These are phyloP conservation scores for Iselma pallidipennis DNA, from an alignment of 2,888 invertebrate genomes.

Conservation along the genomic window DNA sequence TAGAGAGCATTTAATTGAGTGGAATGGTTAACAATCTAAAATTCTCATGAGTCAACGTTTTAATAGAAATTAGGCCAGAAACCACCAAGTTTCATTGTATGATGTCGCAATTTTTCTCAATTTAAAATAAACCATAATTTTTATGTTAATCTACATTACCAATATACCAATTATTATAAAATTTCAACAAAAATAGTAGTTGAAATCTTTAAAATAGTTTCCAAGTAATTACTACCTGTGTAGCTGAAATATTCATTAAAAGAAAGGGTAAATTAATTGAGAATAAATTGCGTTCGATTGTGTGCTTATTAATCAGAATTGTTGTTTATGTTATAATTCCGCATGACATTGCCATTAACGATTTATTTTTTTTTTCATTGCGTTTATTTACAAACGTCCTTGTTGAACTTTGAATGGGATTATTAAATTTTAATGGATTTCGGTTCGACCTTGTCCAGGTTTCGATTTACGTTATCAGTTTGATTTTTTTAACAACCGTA, in stretches of 20 bases:
- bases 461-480: background rate
- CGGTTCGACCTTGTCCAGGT: background rate
- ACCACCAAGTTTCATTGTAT: constrained; percentile 2
- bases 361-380: background rate
- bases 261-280: too few species aligned
- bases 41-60: constrained; percentile 20
- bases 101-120: background rate
- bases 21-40: constrained; percentile 24
- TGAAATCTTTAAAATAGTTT: too few species aligned
- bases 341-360: background rate
- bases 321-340: background rate
- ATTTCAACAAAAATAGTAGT: too few species aligned
- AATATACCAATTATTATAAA: too few species aligned
- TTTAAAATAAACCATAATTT: too few species aligned
- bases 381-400: constrained; percentile 1
- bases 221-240: too few species aligned
- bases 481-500: too few species aligned
- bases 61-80: constrained; percentile 21
- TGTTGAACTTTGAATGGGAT: background rate
- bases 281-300: too few species aligned
- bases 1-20: constrained; percentile 25
- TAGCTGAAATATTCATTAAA: too few species aligned
- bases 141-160: too few species aligned
- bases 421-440: background rate
- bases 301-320: background rate